phyloP scores from a whole-genome alignment of 2,113 vertebrate genomes.

The Grus americana region DNA sequence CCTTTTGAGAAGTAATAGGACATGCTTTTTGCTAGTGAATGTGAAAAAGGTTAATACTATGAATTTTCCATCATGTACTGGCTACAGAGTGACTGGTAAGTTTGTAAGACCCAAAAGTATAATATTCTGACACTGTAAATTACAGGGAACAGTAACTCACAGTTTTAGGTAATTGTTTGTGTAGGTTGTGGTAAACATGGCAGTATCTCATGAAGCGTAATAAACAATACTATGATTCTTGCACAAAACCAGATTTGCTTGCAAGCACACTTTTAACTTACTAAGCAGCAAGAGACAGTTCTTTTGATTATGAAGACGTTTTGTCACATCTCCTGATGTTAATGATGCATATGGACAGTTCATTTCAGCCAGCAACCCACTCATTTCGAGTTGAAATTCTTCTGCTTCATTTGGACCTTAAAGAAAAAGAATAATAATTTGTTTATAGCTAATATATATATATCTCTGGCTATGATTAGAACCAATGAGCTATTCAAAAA shows the following conservation, averaged over 20 bases:
- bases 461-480: not conserved
- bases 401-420: conserved; percentile 92
- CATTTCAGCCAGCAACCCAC: conserved; percentile 91
- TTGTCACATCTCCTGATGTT: conserved; percentile 88
- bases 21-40: not conserved
- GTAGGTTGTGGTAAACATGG: not conserved
- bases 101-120: not conserved
- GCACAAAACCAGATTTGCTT: not conserved
- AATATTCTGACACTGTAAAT: not conserved
- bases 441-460: not conserved
- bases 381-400: conserved; percentile 95
- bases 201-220: not conserved
- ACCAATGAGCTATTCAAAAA: not conserved
- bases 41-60: not conserved
- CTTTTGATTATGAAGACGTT: conserved; percentile 87
- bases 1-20: not conserved
- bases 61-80: not conserved
- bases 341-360: conserved; percentile 88
- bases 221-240: not conserved
- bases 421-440: not conserved
- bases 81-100: not conserved
- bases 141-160: not conserved
- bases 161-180: not conserved
- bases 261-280: conserved; percentile 74
- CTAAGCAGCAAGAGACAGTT: conserved; percentile 95